Percentiles rank a stretch among this genome's conserved stretches.
These are phyloP conservation scores for Lymantria monacha DNA, from an alignment of 2,888 invertebrate genomes.

Conservation along the genomic window DNA sequence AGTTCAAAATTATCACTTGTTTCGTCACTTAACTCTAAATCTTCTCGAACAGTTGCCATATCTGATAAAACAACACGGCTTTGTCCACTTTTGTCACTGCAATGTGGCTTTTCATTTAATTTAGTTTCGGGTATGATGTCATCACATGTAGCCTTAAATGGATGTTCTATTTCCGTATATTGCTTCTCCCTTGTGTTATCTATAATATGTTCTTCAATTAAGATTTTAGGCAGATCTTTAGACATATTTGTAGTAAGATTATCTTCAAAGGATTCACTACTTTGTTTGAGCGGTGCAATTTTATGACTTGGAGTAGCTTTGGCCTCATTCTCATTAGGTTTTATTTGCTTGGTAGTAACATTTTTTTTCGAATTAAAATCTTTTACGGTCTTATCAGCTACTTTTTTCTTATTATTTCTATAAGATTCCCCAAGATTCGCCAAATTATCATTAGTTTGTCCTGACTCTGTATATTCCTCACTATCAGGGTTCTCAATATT, in stretches of 20 bases:
- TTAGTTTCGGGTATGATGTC: neutral
- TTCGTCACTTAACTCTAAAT: constrained; percentile 72
- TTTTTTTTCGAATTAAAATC: neutral
- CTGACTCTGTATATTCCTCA: constrained; percentile 46
- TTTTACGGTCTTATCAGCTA: neutral
- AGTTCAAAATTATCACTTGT: constrained; percentile 42
- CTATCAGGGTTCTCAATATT: constrained; percentile 43
- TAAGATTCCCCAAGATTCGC: neutral
- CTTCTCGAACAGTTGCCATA: constrained; percentile 54
- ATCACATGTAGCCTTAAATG: neutral
- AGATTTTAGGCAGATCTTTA: neutral
- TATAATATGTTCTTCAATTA: neutral
- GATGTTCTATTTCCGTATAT: neutral
- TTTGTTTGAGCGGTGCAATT: constrained; percentile 38
- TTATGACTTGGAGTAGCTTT: constrained; percentile 6
- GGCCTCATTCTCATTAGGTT: neutral
- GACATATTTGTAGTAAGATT: neutral
- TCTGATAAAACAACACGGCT: constrained; percentile 10
- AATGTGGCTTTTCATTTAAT: neutral
- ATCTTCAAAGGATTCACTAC: neutral
- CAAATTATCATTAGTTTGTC: constrained; percentile 35
- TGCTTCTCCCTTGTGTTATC: neutral
- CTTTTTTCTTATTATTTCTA: neutral
- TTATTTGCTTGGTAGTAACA: neutral
- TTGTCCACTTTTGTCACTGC: constrained; percentile 1